A percentile compares a stretch with the other conserved stretches of the same genome.
Conservation (phyloP, 2,888 invertebrate species). For the Agrochola lota region DNA sequence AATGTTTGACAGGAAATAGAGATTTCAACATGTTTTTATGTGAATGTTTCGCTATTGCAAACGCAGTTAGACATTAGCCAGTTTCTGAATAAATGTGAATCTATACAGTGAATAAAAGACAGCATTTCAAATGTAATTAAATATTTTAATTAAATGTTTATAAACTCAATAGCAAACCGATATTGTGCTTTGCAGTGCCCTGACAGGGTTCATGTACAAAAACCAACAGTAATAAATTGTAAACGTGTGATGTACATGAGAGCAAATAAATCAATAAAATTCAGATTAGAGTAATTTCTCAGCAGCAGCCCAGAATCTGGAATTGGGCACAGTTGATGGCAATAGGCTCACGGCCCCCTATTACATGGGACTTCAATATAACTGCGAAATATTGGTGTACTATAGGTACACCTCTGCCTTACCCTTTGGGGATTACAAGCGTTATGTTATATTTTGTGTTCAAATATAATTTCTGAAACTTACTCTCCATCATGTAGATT, state of each 20-base stretch:
- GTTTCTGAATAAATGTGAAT: background rate
- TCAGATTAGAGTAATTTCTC: background rate
- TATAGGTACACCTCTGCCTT: no score
- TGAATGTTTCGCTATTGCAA: no score
- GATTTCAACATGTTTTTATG: no score
- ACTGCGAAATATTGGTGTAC: background rate
- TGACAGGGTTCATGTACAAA: no score
- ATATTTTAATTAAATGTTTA: no score
- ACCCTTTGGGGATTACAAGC: background rate
- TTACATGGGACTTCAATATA: background rate
- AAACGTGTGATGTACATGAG: no score
- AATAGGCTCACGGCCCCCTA: background rate
- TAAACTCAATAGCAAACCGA: no score
- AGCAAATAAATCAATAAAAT: background rate
- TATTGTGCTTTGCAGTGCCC: no score
- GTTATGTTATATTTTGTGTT: background rate
- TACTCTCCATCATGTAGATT: slow-evolving; percentile 92
- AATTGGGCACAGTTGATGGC: background rate
- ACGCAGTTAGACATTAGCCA: background rate
- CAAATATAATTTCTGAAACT: slow-evolving; percentile 60
- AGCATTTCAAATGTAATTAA: background rate
- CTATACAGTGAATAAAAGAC: background rate
- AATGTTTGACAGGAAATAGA: no score
- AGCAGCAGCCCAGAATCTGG: background rate
- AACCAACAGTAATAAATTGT: no score